Percentiles rank a stretch among this genome's conserved stretches.
phyloP scores from a whole-genome alignment of 2,888 invertebrate species.

The Ariolimax columbianus region DNA sequence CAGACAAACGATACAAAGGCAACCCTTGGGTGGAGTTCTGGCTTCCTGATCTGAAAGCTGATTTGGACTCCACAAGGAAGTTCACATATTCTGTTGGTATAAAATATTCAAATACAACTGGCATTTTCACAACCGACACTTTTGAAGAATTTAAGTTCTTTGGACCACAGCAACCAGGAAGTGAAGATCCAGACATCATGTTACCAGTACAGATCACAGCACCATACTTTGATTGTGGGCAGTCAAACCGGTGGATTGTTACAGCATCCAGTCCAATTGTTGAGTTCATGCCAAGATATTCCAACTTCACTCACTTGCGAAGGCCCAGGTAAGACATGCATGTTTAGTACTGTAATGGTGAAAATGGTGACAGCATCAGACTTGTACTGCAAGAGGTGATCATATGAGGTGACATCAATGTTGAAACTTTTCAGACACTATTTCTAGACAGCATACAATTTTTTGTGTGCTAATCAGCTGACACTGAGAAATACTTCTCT shows the following conservation, averaged over 20 bases:
- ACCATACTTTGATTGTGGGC: conserved; percentile 97
- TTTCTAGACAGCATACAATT: too few relatives aligned
- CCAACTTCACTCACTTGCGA: conserved; percentile 73
- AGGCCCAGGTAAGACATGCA: conserved; percentile 75
- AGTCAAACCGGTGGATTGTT: conserved; percentile 96
- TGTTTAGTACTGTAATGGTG: too few relatives aligned
- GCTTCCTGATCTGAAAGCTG: conserved; percentile 96
- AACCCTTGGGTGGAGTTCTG: conserved; percentile 96
- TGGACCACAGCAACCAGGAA: conserved; percentile 78
- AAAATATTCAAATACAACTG: conserved; percentile 75
- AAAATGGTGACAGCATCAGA: too few relatives aligned
- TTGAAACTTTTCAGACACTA: too few relatives aligned
- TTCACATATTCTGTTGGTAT: conserved; percentile 75
- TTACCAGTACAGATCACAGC: conserved; percentile 96
- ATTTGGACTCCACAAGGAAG: conserved; percentile 78
- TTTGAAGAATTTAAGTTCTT: conserved; percentile 72
- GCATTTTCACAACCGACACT: conserved; percentile 69
- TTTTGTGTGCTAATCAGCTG: too few relatives aligned
- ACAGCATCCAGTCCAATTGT: conserved; percentile 95
- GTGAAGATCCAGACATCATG: conserved; percentile 64
- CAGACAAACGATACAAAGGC: conserved; percentile 91
- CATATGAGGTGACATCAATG: too few relatives aligned
- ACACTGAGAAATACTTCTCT: too few relatives aligned
- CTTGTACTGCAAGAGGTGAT: too few relatives aligned
- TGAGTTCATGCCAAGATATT: conserved; percentile 89